Percentiles rank a stretch among this genome's conserved stretches.
phyloP scores from a whole-genome alignment of 2,888 invertebrate genomes.

The Drosophila demipolita region DNA sequence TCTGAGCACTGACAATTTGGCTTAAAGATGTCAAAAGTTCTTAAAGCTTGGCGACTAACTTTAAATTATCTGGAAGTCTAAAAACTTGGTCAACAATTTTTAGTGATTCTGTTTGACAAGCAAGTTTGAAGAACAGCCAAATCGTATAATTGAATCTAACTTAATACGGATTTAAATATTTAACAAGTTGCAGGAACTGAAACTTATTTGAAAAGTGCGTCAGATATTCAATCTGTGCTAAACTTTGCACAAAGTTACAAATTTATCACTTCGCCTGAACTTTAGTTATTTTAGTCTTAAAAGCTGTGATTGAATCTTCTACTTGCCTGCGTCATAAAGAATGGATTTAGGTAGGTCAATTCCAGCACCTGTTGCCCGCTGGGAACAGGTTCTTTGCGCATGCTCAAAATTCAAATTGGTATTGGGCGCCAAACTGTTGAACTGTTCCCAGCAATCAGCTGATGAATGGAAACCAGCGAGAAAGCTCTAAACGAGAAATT shows the following conservation, averaged over 20 bases:
- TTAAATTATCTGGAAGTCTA: constrained; percentile 50
- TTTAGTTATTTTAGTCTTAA: constrained; percentile 19
- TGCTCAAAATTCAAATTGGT: constrained; percentile 42
- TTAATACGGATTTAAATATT: constrained; percentile 10
- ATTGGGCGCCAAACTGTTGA: constrained; percentile 33
- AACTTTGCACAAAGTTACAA: constrained; percentile 23
- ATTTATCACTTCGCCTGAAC: constrained; percentile 27
- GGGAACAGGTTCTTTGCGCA: constrained; percentile 52
- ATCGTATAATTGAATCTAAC: constrained; percentile 8
- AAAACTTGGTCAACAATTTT: constrained; percentile 56
- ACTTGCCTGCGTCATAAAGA: constrained; percentile 40
- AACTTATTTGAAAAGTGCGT: neutral
- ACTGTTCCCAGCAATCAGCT: constrained; percentile 51
- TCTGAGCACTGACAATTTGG: constrained; percentile 28
- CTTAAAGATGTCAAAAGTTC: constrained; percentile 41
- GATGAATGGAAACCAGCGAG: constrained; percentile 30
- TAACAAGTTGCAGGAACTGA: neutral
- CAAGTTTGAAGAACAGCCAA: constrained; percentile 11
- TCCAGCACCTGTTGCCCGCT: constrained; percentile 57
- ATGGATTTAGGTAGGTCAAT: constrained; percentile 59
- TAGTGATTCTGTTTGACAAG: neutral
- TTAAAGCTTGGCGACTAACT: constrained; percentile 64
- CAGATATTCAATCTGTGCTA: constrained; percentile 6
- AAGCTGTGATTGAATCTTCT: constrained; percentile 2
- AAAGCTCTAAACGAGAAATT: neutral